Conservation (phyloP, 1,140 invertebrate species). For the Lethocerus indicus region DNA sequence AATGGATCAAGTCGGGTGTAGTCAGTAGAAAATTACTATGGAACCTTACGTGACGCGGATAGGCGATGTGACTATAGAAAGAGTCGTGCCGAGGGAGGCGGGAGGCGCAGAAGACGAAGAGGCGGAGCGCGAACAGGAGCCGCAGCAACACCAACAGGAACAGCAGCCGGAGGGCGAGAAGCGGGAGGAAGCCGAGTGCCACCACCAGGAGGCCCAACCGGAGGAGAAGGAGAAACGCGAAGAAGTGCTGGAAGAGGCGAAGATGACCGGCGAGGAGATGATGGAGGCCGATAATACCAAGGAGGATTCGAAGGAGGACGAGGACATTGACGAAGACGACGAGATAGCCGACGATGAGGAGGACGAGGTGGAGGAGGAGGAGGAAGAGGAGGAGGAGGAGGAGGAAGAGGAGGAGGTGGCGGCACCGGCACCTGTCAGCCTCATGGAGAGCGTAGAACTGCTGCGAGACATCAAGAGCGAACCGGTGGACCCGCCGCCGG, state of each 20-base stretch:
- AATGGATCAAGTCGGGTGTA: too few species aligned
- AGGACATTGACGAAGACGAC: constrained; percentile 23
- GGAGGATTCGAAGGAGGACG: constrained; percentile 25
- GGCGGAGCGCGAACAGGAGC: constrained; percentile 14
- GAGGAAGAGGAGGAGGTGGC: constrained; percentile 23
- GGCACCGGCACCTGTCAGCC: constrained; percentile 21
- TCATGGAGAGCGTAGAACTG: constrained; percentile 6
- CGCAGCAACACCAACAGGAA: constrained; percentile 5
- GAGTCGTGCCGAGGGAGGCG: constrained; percentile 22
- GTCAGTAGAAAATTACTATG: too few species aligned
- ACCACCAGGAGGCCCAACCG: constrained; percentile 24
- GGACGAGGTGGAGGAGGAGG: constrained; percentile 21
- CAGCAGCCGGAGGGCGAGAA: not conserved
- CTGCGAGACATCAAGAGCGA: constrained; percentile 7
- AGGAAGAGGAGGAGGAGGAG: constrained; percentile 20
- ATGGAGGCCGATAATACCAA: constrained; percentile 24
- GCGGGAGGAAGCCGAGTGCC: not conserved
- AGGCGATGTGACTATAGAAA: constrained; percentile 34
- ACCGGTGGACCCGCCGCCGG: not conserved
- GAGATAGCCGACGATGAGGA: constrained; percentile 22
- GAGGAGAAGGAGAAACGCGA: constrained; percentile 28
- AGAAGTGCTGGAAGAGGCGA: constrained; percentile 20
- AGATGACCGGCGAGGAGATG: not conserved
- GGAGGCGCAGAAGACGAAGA: constrained; percentile 17
- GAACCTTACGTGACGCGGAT: constrained; percentile 27